phyloP scores from a whole-genome alignment of 2,888 invertebrate species.

The Lycaena phlaeas region DNA sequence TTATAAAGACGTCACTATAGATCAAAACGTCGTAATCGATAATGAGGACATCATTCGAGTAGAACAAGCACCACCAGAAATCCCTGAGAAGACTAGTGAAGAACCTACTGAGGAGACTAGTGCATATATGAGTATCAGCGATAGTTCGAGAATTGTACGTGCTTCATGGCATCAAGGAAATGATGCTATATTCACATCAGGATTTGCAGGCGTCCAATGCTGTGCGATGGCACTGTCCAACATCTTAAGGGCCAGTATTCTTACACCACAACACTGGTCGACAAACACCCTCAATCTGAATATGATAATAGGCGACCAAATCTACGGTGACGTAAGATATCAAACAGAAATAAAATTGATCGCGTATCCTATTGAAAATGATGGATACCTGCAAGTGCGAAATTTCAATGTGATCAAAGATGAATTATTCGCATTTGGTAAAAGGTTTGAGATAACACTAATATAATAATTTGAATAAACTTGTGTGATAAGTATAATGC shows the following conservation, averaged over 20 bases:
- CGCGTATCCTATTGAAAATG: constrained; percentile 14
- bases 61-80: constrained; percentile 12
- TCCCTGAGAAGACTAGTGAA: constrained; percentile 6
- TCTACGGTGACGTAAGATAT: constrained; percentile 14
- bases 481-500: too few relatives aligned
- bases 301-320: constrained; percentile 12
- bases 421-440: too few relatives aligned
- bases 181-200: constrained; percentile 7
- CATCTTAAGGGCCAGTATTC: constrained; percentile 8
- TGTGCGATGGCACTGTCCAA: constrained; percentile 10
- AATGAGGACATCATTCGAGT: constrained; percentile 10
- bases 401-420: too few relatives aligned
- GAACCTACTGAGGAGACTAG: constrained; percentile 10
- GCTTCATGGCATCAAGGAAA: constrained; percentile 9
- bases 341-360: too few relatives aligned
- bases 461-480: too few relatives aligned
- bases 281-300: constrained; percentile 12
- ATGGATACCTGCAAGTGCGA: constrained; percentile 16
- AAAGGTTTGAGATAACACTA: too few relatives aligned
- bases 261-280: constrained; percentile 7
- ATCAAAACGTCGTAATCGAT: constrained; percentile 13
- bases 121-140: constrained; percentile 11
- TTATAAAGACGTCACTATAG: constrained; percentile 11
- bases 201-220: constrained; percentile 11
- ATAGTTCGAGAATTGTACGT: constrained; percentile 8